Evolutionary conservation across 1,140 invertebrate genomes (phyloP).

Genomic region (Telenomus remus): DNA sequence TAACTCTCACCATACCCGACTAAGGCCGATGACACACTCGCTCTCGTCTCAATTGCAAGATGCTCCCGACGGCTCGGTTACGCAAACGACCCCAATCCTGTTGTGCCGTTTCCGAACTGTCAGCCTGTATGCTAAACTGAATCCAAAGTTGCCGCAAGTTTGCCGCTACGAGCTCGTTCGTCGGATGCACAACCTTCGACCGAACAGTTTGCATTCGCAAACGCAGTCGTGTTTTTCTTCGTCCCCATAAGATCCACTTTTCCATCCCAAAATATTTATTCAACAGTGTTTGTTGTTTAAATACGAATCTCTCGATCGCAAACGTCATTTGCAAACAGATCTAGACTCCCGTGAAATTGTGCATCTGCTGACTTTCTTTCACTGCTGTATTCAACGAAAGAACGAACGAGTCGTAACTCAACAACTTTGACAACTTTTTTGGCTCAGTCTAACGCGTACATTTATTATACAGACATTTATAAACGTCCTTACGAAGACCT

Average conservation of each 20-base stretch:
- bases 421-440: constrained; percentile 20
- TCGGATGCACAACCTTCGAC: too few relatives aligned
- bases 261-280: too few relatives aligned
- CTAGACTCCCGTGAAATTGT: too few relatives aligned
- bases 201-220: too few relatives aligned
- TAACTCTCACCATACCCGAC: constrained; percentile 62
- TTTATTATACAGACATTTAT: constrained; percentile 42
- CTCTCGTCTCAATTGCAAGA: constrained; percentile 54
- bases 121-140: constrained; percentile 5
- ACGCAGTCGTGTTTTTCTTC: too few relatives aligned
- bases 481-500: constrained; percentile 36
- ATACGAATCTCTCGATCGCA: too few relatives aligned
- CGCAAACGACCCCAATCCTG: constrained; percentile 28
- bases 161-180: neutral
- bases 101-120: constrained; percentile 12
- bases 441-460: constrained; percentile 25
- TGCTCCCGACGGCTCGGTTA: constrained; percentile 32
- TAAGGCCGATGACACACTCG: constrained; percentile 47
- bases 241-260: too few relatives aligned
- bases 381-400: neutral
- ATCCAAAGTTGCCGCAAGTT: constrained; percentile 8
- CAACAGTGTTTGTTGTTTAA: too few relatives aligned
- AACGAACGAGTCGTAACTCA: constrained; percentile 3
- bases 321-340: too few relatives aligned
- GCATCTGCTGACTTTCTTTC: too few relatives aligned